Conservation (phyloP, 1,140 invertebrate species). For the Berghia stephanieae region DNA sequence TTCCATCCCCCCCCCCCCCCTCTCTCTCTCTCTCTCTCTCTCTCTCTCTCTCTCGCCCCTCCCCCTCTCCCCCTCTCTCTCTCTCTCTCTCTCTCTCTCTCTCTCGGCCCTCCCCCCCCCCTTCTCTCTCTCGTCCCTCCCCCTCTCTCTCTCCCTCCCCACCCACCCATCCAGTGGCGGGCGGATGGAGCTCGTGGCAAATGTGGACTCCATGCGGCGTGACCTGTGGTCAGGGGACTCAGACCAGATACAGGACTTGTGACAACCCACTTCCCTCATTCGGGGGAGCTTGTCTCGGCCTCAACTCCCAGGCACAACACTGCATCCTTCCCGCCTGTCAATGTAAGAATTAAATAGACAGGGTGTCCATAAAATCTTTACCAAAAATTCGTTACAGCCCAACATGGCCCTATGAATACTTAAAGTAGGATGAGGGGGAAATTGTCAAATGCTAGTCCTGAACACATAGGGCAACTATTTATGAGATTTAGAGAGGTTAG, state of each 20-base stretch:
- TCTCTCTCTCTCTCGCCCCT: no score
- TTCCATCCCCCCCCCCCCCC: not conserved
- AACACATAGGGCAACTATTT: no score
- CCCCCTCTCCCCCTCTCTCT: no score
- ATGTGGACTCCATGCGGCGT: conserved; percentile 47
- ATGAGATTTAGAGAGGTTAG: no score
- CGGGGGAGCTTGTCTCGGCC: conserved; percentile 71
- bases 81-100: conserved; percentile 18
- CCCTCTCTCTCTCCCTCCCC: not conserved
- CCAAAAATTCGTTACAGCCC: no score
- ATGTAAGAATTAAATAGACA: no score
- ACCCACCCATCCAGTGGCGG: not conserved
- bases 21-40: not conserved
- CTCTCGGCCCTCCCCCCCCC: not conserved
- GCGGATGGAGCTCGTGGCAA: conserved; percentile 44
- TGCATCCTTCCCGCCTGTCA: conserved; percentile 31
- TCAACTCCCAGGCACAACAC: not conserved
- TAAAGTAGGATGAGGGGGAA: no score
- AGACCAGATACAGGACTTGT: conserved; percentile 41
- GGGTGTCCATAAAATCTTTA: no score
- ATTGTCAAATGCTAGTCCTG: no score
- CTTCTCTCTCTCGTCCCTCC: not conserved
- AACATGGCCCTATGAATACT: no score
- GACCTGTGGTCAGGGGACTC: conserved; percentile 74
- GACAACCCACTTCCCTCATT: conserved; percentile 73